Evolutionary conservation across 2,113 vertebrate genomes (phyloP).

Genomic region (Pollachius pollachius): DNA sequence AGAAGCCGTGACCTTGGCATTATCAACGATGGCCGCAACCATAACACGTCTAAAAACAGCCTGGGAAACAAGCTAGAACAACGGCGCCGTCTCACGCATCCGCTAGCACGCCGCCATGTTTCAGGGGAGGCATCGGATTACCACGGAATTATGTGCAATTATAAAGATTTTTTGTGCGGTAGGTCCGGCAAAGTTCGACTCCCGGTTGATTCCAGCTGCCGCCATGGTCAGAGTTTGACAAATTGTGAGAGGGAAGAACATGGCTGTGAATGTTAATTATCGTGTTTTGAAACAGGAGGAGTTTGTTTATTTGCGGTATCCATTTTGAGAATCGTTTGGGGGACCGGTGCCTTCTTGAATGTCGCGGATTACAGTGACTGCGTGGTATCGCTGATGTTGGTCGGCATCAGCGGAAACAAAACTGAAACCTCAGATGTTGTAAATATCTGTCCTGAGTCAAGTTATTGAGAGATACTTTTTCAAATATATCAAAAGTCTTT

Average conservation of each 20-base stretch:
- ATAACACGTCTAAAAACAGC: conserved; percentile 71
- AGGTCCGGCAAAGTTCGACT: conserved; percentile 37
- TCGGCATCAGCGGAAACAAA: too few species aligned
- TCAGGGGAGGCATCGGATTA: conserved; percentile 54
- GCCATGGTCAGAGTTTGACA: conserved; percentile 15
- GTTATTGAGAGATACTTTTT: too few species aligned
- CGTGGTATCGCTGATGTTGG: too few species aligned
- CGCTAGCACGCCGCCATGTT: conserved; percentile 46
- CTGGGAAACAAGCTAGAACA: conserved; percentile 63
- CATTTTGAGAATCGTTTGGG: conserved; percentile 16
- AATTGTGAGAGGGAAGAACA: conserved; percentile 33
- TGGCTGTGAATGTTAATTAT: conserved; percentile 30
- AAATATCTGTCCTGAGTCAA: too few species aligned
- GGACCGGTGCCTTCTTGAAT: neutral
- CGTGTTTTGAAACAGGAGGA: conserved; percentile 35
- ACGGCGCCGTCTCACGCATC: conserved; percentile 36
- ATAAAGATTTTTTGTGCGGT: conserved; percentile 35
- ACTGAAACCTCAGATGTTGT: too few species aligned
- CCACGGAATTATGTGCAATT: conserved; percentile 44
- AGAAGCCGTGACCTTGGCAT: conserved; percentile 71
- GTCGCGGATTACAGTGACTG: conserved; percentile 15
- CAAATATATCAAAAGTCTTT: too few species aligned
- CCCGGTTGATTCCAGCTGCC: too few species aligned
- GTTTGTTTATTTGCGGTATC: conserved; percentile 28
- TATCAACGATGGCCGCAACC: conserved; percentile 64